Evolutionary conservation across 2,113 vertebrate genomes (phyloP).

Genomic region (Scomber scombrus): DNA sequence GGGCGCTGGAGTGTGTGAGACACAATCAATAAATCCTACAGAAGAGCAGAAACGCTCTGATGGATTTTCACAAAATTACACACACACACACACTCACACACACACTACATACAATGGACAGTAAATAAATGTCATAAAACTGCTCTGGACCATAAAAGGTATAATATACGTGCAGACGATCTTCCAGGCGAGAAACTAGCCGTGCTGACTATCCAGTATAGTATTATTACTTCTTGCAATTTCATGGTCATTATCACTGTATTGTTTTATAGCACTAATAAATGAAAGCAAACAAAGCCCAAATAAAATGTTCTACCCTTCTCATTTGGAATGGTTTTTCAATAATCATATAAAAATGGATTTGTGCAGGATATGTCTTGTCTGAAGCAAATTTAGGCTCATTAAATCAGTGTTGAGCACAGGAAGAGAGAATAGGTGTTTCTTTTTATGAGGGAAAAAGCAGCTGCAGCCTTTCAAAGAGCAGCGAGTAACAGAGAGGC

Average conservation of each 20-base stretch:
- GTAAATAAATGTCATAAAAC: conserved; percentile 50
- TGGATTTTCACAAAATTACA: conserved; percentile 54
- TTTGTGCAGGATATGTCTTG: neutral
- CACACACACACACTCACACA: neutral
- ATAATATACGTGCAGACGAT: conserved; percentile 11
- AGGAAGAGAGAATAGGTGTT: neutral
- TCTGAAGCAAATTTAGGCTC: neutral
- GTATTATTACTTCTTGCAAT: conserved; percentile 21
- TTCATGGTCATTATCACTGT: conserved; percentile 11
- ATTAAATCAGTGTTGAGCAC: neutral
- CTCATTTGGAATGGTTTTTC: neutral
- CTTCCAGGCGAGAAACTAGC: neutral
- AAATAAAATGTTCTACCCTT: neutral
- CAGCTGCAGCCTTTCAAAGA: conserved; percentile 32
- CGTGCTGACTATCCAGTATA: conserved; percentile 1
- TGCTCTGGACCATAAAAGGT: conserved; percentile 36
- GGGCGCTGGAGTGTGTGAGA: conserved; percentile 23
- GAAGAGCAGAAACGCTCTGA: conserved; percentile 24
- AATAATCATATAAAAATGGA: neutral
- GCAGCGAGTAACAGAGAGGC: neutral
- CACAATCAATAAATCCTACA: conserved; percentile 55
- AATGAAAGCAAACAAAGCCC: neutral
- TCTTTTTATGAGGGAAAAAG: conserved; percentile 15
- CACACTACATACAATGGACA: conserved; percentile 18
- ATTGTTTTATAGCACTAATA: conserved; percentile 16